These are phyloP conservation scores for Triops cancriformis DNA, from an alignment of 1,140 invertebrate genomes.

Conservation along the genomic window DNA sequence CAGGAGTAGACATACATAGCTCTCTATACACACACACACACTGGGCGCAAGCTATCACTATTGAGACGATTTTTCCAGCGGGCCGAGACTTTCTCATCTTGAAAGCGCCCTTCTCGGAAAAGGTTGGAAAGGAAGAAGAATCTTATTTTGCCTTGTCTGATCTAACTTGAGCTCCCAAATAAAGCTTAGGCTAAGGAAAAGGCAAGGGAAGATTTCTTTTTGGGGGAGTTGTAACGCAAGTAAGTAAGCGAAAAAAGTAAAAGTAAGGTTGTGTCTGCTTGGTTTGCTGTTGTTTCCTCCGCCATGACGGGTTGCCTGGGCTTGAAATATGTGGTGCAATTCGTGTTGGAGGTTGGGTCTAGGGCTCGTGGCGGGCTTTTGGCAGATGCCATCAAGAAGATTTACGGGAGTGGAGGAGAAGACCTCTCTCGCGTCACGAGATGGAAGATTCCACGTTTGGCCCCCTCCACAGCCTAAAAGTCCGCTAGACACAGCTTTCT, in stretches of 20 bases:
- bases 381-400: slow-evolving; percentile 3
- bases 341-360: slow-evolving; percentile 8
- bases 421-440: slow-evolving; percentile 3
- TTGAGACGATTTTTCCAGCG: background rate
- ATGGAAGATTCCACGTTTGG: background rate
- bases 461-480: background rate
- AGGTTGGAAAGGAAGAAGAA: background rate
- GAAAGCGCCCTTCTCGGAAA: background rate
- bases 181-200: too few relatives aligned
- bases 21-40: background rate
- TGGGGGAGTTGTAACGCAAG: background rate
- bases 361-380: slow-evolving; percentile 11
- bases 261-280: background rate
- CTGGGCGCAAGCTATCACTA: background rate
- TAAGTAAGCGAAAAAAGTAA: background rate
- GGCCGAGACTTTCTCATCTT: background rate
- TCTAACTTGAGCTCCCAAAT: background rate
- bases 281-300: slow-evolving; percentile 9
- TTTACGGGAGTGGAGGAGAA: background rate
- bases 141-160: background rate
- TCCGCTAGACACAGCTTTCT: background rate
- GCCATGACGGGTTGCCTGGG: background rate
- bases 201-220: too few relatives aligned
- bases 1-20: background rate
- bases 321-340: slow-evolving; percentile 9